Conservation (phyloP, 2,797 vertebrate species). For the Takifugu ocellatus region DNA sequence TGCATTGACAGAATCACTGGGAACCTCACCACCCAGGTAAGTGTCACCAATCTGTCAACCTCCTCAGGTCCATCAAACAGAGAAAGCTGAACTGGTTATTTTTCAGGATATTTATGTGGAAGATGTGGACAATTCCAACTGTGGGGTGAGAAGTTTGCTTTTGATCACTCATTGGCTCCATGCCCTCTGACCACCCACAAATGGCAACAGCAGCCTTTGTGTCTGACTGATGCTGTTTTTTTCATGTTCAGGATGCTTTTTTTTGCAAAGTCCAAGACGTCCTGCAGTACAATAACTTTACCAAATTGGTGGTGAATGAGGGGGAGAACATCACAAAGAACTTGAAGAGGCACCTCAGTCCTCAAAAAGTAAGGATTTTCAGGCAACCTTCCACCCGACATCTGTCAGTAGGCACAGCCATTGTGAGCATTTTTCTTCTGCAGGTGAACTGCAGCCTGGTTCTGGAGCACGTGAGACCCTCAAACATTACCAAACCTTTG, state of each 20-base stretch:
- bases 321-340: not conserved
- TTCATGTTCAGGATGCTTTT: conserved; percentile 35
- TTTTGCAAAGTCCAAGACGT: conserved; percentile 59
- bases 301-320: rapidly evolving
- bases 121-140: conserved; percentile 14
- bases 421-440: conserved; percentile 3
- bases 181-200: too few relatives aligned
- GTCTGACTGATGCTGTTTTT: not conserved
- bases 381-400: too few relatives aligned
- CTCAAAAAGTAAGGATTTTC: too few relatives aligned
- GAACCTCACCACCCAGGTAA: conserved; percentile 6
- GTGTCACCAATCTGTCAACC: not conserved
- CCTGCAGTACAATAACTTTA: not conserved
- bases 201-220: not conserved
- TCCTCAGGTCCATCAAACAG: too few relatives aligned
- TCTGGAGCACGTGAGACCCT: rapidly evolving
- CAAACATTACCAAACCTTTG: not conserved
- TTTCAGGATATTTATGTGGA: conserved; percentile 31
- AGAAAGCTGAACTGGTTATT: not conserved
- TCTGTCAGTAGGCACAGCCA: too few relatives aligned
- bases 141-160: conserved; percentile 43
- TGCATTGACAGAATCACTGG: rapidly evolving
- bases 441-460: conserved; percentile 19
- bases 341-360: conserved; percentile 24
- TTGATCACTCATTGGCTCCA: not conserved